A percentile compares a stretch with the other conserved stretches of the same genome.
phyloP scores from a whole-genome alignment of 2,113 vertebrate genomes.

The Todiramphus saurophagus region DNA sequence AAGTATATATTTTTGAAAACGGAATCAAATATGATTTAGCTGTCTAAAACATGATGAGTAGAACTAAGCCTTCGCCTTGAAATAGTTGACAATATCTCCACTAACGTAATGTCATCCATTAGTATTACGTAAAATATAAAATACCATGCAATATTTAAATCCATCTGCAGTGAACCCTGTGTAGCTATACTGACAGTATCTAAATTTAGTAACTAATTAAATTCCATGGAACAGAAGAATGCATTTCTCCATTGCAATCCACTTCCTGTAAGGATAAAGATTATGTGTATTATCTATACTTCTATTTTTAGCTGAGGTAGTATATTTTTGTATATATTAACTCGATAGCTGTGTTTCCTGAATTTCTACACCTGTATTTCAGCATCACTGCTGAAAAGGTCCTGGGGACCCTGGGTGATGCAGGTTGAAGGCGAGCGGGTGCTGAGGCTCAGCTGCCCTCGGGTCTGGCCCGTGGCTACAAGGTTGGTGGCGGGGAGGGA shows the following conservation, averaged over 20 bases:
- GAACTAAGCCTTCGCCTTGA: neutral
- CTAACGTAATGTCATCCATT: neutral
- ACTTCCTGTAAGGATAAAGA: neutral
- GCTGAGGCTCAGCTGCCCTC: neutral
- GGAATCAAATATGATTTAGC: neutral
- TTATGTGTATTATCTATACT: neutral
- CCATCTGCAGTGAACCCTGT: neutral
- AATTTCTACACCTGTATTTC: neutral
- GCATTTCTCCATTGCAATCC: neutral
- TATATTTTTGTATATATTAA: neutral
- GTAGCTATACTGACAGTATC: neutral
- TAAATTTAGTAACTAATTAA: conserved; percentile 64
- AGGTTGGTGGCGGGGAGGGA: too few species aligned
- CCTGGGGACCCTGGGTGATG: too few species aligned
- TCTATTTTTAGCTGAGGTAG: neutral
- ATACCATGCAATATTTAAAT: conserved; percentile 19
- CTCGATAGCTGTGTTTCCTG: neutral
- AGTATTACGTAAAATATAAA: neutral
- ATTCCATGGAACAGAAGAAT: conserved; percentile 1
- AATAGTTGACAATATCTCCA: neutral
- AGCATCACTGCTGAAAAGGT: neutral
- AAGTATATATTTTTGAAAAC: neutral
- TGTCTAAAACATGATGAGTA: neutral
- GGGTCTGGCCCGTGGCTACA: neutral
- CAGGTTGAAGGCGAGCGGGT: rapidly evolving